A percentile compares a stretch with the other conserved stretches of the same genome.
Evolutionary conservation across 2,888 invertebrate species (phyloP).

Genomic region (Ormyrus nitidulus): DNA sequence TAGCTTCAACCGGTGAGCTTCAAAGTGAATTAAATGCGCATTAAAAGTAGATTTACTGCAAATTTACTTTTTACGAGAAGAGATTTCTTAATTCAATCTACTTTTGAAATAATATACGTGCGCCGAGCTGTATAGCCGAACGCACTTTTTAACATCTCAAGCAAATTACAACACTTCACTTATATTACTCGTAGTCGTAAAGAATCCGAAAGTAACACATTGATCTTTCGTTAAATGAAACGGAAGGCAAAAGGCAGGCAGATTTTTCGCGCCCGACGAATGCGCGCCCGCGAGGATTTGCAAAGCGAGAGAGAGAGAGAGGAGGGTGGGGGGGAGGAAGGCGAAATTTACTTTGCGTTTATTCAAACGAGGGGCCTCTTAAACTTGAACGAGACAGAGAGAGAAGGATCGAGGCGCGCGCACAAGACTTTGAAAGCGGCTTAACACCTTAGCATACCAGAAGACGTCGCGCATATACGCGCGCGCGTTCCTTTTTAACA

Average conservation of each 20-base stretch:
- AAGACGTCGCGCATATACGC: constrained; percentile 7
- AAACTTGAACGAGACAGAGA: constrained; percentile 28
- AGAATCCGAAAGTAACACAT: too few species aligned
- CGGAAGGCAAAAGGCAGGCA: not conserved
- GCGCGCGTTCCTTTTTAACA: constrained; percentile 34
- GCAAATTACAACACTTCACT: too few species aligned
- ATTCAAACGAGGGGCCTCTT: constrained; percentile 51
- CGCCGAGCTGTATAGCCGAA: too few species aligned
- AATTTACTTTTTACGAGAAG: too few species aligned
- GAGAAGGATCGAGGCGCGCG: constrained; percentile 41
- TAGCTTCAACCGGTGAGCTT: too few species aligned
- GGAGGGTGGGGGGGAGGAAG: not conserved
- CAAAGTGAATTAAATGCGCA: too few species aligned
- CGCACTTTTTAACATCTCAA: too few species aligned
- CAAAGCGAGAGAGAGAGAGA: constrained; percentile 12
- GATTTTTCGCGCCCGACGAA: constrained; percentile 28
- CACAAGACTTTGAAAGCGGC: constrained; percentile 62
- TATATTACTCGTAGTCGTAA: too few species aligned
- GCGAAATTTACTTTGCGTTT: constrained; percentile 45
- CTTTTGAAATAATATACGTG: too few species aligned
- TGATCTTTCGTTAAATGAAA: not conserved
- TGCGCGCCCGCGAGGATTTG: not conserved
- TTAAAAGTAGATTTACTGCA: too few species aligned
- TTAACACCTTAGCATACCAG: constrained; percentile 61
- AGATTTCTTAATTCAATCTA: too few species aligned